Conservation (phyloP, 2,888 invertebrate genomes). For the Scotopteryx bipunctaria region DNA sequence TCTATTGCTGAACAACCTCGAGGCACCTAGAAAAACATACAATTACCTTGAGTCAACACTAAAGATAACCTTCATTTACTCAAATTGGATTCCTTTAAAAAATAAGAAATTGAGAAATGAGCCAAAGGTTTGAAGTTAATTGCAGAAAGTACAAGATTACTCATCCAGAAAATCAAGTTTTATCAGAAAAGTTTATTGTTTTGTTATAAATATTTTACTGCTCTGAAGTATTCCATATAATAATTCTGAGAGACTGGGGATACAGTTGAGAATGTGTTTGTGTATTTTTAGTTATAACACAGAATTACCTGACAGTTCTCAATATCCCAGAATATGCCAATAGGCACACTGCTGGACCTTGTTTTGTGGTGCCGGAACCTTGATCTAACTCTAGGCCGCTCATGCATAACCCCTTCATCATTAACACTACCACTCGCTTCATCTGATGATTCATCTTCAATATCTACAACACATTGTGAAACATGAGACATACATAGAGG, state of each 20-base stretch:
- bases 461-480: slow-evolving; percentile 50
- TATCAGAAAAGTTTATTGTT: too few species aligned
- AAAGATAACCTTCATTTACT: neutral
- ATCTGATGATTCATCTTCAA: slow-evolving; percentile 75
- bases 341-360: slow-evolving; percentile 75
- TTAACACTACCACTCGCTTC: slow-evolving; percentile 54
- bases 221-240: too few species aligned
- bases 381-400: slow-evolving; percentile 66
- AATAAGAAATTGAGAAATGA: too few species aligned
- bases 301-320: slow-evolving; percentile 90
- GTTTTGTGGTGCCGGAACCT: slow-evolving; percentile 71
- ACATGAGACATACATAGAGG: slow-evolving; percentile 8
- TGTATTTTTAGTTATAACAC: too few species aligned
- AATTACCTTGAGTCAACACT: neutral
- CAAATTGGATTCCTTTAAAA: neutral
- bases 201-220: too few species aligned
- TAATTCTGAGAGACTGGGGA: too few species aligned
- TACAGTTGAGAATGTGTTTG: too few species aligned
- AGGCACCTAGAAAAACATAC: slow-evolving; percentile 84
- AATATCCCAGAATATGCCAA: slow-evolving; percentile 97
- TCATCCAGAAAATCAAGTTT: too few species aligned
- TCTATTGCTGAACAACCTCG: slow-evolving; percentile 91
- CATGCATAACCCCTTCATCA: slow-evolving; percentile 61
- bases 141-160: too few species aligned
- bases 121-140: too few species aligned